phyloP scores from a whole-genome alignment of 1,140 invertebrate genomes.

The Tribolium madens region DNA sequence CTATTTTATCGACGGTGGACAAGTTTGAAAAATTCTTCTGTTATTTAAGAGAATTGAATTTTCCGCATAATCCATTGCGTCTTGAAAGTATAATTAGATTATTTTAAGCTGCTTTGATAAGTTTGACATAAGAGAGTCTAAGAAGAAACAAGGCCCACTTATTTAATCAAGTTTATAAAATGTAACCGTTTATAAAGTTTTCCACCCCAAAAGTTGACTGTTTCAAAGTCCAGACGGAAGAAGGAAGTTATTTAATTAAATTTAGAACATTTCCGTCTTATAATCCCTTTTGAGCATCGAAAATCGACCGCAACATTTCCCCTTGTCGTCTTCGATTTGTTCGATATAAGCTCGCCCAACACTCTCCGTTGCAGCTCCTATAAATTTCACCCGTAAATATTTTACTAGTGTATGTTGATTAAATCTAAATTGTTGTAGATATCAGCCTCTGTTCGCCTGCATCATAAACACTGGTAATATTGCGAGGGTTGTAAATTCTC shows the following conservation, averaged over 20 bases:
- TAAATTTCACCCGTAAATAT: constrained; percentile 26
- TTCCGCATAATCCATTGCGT: constrained; percentile 46
- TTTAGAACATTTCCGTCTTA: constrained; percentile 42
- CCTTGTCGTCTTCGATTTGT: constrained; percentile 43
- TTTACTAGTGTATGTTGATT: constrained; percentile 36
- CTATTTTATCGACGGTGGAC: neutral
- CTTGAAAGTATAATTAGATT: constrained; percentile 48
- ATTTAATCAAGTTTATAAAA: constrained; percentile 51
- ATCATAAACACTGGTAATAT: constrained; percentile 7
- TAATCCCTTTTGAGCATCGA: constrained; percentile 44
- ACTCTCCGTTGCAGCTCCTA: neutral
- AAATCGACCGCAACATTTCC: constrained; percentile 36
- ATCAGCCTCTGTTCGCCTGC: constrained; percentile 16
- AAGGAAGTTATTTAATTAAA: constrained; percentile 49
- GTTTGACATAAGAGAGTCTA: constrained; percentile 50
- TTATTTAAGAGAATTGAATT: constrained; percentile 45
- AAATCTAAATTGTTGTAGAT: constrained; percentile 37
- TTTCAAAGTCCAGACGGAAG: constrained; percentile 44
- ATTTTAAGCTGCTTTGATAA: constrained; percentile 51
- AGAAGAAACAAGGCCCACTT: constrained; percentile 43
- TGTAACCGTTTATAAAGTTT: constrained; percentile 48
- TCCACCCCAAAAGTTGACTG: constrained; percentile 35
- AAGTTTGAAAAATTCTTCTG: constrained; percentile 15
- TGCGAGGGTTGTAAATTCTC: neutral
- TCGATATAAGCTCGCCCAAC: constrained; percentile 20